Conservation (phyloP, 2,797 vertebrate genomes). For the Botia kubotai region DNA sequence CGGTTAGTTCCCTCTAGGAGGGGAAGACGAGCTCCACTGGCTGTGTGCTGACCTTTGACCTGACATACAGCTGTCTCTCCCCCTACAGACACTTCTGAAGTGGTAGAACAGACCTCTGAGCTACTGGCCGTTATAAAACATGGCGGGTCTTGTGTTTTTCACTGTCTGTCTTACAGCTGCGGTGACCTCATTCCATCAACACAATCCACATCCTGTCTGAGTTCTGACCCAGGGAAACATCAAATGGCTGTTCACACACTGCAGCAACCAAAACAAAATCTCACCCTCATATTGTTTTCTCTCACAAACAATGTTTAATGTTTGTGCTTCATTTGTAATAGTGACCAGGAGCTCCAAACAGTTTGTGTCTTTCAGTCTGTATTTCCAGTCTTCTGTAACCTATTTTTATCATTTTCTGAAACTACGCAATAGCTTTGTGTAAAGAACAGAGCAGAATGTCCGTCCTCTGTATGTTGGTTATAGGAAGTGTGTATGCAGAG, state of each 20-base stretch:
- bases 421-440: too few relatives aligned
- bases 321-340: not conserved
- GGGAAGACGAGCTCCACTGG: not conserved
- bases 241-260: not conserved
- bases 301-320: too few relatives aligned
- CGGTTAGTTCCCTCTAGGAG: not conserved
- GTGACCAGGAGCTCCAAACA: not conserved
- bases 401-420: too few relatives aligned
- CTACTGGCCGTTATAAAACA: constrained; percentile 51
- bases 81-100: constrained; percentile 24
- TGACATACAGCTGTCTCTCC: not conserved
- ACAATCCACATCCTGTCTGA: constrained; percentile 11
- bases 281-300: too few relatives aligned
- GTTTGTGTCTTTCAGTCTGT: too few relatives aligned
- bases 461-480: too few relatives aligned
- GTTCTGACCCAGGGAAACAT: not conserved
- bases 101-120: constrained; percentile 12
- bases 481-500: too few relatives aligned
- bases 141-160: constrained; percentile 41
- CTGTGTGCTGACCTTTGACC: constrained; percentile 3
- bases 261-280: not conserved
- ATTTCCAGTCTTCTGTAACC: too few relatives aligned
- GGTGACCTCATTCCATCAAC: constrained; percentile 52
- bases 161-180: constrained; percentile 33
- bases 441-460: too few relatives aligned